phyloP scores from a whole-genome alignment of 1,140 invertebrate genomes.

The Charaxes varanes region DNA sequence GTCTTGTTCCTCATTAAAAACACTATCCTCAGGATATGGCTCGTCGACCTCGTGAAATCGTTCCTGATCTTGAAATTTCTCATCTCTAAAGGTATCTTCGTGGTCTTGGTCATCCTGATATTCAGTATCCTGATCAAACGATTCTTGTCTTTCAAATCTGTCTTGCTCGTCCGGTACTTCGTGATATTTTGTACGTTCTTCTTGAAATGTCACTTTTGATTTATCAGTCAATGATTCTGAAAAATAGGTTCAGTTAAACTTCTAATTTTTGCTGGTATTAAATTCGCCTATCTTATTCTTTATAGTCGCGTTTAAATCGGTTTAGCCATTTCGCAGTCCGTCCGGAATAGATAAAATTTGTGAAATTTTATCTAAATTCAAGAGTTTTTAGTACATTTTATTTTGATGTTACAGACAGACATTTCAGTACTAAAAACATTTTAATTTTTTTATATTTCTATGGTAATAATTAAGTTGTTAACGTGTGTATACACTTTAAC shows the following conservation, averaged over 20 bases:
- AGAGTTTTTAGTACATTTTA: no score
- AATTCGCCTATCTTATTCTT: no score
- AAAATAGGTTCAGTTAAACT: conserved; percentile 14
- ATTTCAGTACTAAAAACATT: no score
- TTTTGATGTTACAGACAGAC: no score
- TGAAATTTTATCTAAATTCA: no score
- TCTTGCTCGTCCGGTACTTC: conserved; percentile 48
- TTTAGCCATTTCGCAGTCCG: no score
- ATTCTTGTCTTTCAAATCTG: conserved; percentile 35
- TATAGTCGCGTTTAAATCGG: no score
- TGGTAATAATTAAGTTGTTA: no score
- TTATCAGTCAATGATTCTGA: conserved; percentile 53
- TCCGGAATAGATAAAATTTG: no score
- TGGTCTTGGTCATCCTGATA: conserved; percentile 50
- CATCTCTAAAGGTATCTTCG: conserved; percentile 45
- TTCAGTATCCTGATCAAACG: conserved; percentile 43
- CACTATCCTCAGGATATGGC: conserved; percentile 51
- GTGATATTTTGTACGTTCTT: conserved; percentile 57
- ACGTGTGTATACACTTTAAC: no score
- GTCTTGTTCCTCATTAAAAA: conserved; percentile 47
- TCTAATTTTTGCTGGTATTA: no score
- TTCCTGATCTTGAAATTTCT: conserved; percentile 57
- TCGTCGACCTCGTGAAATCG: conserved; percentile 64
- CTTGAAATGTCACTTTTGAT: conserved; percentile 60
- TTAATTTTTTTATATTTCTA: no score